Base-by-base conservation (phyloP, 2,113 vertebrate species). In the Madoqua kirkii region DNA sequence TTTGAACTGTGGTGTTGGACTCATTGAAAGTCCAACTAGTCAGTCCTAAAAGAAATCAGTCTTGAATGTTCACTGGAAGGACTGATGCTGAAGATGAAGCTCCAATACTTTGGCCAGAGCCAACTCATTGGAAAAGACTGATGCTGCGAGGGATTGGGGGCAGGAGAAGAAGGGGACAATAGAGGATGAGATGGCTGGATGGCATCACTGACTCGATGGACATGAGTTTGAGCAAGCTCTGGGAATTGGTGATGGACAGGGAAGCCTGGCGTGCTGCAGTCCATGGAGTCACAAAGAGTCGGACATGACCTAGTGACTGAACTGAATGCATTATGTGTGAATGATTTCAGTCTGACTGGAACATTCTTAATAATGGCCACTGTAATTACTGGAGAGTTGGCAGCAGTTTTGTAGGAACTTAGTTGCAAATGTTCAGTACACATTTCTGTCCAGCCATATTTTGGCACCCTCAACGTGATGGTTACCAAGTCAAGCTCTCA, bases 71-170 rank as follows among this genome's bases (percentile, higher is more conserved):
- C n/a, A 71, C 23, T 67, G 67, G 10, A 71, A 71, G 19, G 9
- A 12, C n/a, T 71, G n/a, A 71, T 71, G 9, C 19, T 71, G 2
- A 71, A 71, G 17, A n/a, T 71, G 64, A 71, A 71, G 10, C 19
- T 36, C n/a, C 67, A 71, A 12, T 71, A 36, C 19, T 71, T 71
- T 6, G 17, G 19, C n/a, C 19, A 3, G 9, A 36, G n/a, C 5
- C 5, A 36, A 6, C 4, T 71, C n/a, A 71, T 23, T 23, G 10
- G 19, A 71, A 71, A 71, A 36, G 19, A 71, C 67, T 23, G 19
- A 36, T 71, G n/a, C n/a, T 36, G 67, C 0, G 3, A 71, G 12
- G 6, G 9, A 71, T 12, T 40, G 67, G 6, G 10, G 17, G 19
- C 64, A 71, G 17, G 19, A 36, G 67, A 1, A 71, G n/a, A 71